phyloP scores from a whole-genome alignment of 2,888 invertebrate species.

The Xylocampa areola region DNA sequence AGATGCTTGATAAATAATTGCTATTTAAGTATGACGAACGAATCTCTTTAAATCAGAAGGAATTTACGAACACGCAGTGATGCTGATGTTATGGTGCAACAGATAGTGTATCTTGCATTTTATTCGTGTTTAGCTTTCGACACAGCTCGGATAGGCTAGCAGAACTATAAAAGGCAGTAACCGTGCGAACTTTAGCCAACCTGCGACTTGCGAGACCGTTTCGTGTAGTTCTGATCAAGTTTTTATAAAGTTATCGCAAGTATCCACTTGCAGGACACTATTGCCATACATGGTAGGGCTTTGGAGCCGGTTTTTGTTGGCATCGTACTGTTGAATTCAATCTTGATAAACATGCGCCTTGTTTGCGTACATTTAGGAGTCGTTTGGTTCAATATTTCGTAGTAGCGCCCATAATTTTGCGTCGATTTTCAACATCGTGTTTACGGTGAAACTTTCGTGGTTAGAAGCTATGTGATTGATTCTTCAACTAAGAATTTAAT shows the following conservation, averaged over 20 bases:
- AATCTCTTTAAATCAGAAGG: conserved; percentile 69
- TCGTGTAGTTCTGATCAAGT: conserved; percentile 82
- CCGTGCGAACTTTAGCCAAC: conserved; percentile 80
- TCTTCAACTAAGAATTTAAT: conserved; percentile 15
- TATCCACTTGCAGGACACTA: conserved; percentile 80
- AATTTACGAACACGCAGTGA: conserved; percentile 64
- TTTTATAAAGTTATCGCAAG: conserved; percentile 82
- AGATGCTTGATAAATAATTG: conserved; percentile 69
- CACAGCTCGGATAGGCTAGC: conserved; percentile 66
- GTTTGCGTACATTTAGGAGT: conserved; percentile 76
- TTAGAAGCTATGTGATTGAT: conserved; percentile 7
- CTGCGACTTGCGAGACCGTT: conserved; percentile 78
- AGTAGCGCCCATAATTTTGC: conserved; percentile 57
- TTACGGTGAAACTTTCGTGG: conserved; percentile 30
- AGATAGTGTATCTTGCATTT: conserved; percentile 68
- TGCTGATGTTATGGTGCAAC: conserved; percentile 65
- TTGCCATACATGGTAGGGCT: conserved; percentile 75
- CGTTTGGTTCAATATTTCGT: conserved; percentile 61
- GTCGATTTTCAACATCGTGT: conserved; percentile 48
- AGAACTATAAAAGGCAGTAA: conserved; percentile 77
- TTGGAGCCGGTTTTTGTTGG: conserved; percentile 79
- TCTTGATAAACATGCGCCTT: conserved; percentile 78
- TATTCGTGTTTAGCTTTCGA: conserved; percentile 77
- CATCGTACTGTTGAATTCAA: conserved; percentile 79
- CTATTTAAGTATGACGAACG: conserved; percentile 63